A percentile compares a stretch with the other conserved stretches of the same genome.
These are phyloP conservation scores for Thalassoma bifasciatum DNA, from an alignment of 2,113 vertebrate species.

Conservation along the genomic window DNA sequence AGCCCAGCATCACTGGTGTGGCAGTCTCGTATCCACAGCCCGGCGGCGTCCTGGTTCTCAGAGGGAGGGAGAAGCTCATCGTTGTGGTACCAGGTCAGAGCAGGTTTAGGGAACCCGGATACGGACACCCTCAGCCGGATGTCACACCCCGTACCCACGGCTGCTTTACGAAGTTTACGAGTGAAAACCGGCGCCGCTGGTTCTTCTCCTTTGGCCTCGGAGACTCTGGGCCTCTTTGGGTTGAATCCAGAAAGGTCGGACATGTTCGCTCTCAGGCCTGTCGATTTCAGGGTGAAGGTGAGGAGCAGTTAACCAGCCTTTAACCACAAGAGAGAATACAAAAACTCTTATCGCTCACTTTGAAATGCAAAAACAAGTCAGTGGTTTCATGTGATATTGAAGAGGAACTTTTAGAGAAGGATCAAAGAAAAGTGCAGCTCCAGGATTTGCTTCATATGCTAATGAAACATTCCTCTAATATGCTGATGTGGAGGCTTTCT, in stretches of 20 bases:
- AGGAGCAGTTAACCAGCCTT: constrained; percentile 17
- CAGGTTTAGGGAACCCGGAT: constrained; percentile 86
- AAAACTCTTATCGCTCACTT: not conserved
- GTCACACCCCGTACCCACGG: constrained; percentile 89
- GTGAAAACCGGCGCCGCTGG: constrained; percentile 81
- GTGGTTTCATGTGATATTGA: no score
- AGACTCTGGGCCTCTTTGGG: constrained; percentile 85
- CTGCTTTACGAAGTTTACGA: constrained; percentile 89
- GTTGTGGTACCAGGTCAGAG: constrained; percentile 90
- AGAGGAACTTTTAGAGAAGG: not conserved
- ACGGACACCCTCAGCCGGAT: constrained; percentile 89
- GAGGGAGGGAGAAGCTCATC: constrained; percentile 76
- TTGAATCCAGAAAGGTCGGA: constrained; percentile 63
- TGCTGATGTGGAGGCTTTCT: not conserved
- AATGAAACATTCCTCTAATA: not conserved
- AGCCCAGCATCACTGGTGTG: constrained; percentile 86
- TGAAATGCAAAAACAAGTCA: not conserved
- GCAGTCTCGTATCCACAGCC: constrained; percentile 92
- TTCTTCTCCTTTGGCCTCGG: constrained; percentile 13
- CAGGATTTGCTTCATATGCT: not conserved
- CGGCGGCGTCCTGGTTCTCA: constrained; percentile 85
- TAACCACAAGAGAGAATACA: constrained; percentile 8
- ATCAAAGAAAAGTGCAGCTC: not conserved
- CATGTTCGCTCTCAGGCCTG: constrained; percentile 58
- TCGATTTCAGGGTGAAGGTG: not conserved